Evolutionary conservation across 2,113 vertebrate species (phyloP), one percentile per base, ranked within the genome.

Genomic region (Pica pica): DNA sequence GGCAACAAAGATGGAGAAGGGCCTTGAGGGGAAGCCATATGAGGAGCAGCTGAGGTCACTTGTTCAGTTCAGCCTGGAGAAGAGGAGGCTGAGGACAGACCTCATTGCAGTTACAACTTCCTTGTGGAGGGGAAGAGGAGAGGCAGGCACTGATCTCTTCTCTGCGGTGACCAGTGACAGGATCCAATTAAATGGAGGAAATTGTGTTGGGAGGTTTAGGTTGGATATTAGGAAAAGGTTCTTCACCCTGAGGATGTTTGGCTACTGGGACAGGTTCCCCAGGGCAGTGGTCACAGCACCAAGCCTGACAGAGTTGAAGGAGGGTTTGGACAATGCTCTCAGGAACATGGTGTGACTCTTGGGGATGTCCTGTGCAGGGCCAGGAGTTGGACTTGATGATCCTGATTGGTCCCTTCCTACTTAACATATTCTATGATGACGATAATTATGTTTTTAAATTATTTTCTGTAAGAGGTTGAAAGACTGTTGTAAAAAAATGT

Each of bases 21-120:
- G n/a, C 17, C 30, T 69, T 2, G 3, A 76, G 15, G 26, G 7
- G 63, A 83, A 61, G 26, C 30, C 0, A 0, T 16, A 1, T 42
- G 61, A 47, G 20, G 24, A 55, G 16, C 0, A 0, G 4, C 41
- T 69, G 41, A 55, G 4, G 30, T 23, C 35, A 20, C 15, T 42
- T 55, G 30, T 6, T 42, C 35, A 33, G 21, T 49, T 55, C 31
- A 61, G 15, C 15, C 35, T 37, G 31, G 21, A 53, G 19, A 7
- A 52, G 30, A 39, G 27, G 11, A 30, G 46, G 19, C 8, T 55
- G n/a, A 76, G 15, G 17, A 1, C 2, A 76, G 17, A 42, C 17
- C 41, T 76, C 47, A 31, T 0, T 27, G 24, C 55, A 61, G 30
- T 49, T 19, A 9, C 15, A 33, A 1, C 26, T 69, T 55, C 17